These are phyloP conservation scores for Tenthredo distinguenda DNA, from an alignment of 2,888 invertebrate genomes.

Conservation along the genomic window DNA sequence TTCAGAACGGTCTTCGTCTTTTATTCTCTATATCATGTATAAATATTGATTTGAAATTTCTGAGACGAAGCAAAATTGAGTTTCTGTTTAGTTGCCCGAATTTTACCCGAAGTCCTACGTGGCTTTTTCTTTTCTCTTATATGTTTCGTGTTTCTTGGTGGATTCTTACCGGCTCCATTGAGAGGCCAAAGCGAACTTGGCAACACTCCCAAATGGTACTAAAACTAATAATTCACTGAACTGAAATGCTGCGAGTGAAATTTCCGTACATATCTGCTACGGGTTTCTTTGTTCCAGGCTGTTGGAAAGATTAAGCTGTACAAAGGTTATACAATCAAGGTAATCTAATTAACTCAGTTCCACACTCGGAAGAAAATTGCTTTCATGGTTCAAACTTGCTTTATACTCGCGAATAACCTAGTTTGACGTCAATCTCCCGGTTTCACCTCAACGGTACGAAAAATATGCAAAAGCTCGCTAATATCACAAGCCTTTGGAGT, in stretches of 20 bases:
- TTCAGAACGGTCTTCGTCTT: no score
- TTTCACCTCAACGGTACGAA: neutral
- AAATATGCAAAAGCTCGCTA: conserved; percentile 5
- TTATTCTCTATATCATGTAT: no score
- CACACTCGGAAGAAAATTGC: conserved; percentile 47
- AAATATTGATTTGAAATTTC: conserved; percentile 3
- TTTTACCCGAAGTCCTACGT: neutral
- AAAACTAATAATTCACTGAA: conserved; percentile 48
- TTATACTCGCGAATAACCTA: conserved; percentile 36
- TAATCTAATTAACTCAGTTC: conserved; percentile 49
- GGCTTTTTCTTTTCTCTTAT: neutral
- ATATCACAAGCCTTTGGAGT: neutral
- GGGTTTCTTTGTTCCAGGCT: conserved; percentile 33
- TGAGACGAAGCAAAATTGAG: conserved; percentile 7
- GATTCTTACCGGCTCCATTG: conserved; percentile 15
- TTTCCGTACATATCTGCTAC: conserved; percentile 17
- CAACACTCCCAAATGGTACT: conserved; percentile 13
- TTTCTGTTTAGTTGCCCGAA: neutral
- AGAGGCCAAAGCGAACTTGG: neutral
- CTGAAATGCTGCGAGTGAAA: conserved; percentile 38
- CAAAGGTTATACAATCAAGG: conserved; percentile 48
- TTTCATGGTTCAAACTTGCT: conserved; percentile 30
- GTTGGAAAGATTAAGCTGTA: conserved; percentile 44
- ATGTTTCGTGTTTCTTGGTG: neutral
- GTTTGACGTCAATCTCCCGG: conserved; percentile 33